Evolutionary conservation across 2,113 vertebrate genomes (phyloP), one percentile per base, ranked within the genome.

Genomic region (Thalassarche chlororhynchos): DNA sequence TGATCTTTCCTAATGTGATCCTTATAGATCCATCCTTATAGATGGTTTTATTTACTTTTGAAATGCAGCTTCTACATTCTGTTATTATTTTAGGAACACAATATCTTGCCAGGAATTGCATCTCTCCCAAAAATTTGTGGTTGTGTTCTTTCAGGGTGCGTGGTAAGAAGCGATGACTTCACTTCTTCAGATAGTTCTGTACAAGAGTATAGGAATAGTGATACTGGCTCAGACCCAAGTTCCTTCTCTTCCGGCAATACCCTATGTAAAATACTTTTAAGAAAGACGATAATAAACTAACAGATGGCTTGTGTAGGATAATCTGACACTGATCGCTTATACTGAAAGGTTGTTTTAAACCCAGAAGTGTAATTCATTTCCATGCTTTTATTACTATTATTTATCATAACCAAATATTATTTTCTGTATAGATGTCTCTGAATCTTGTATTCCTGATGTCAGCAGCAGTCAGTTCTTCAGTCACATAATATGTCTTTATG

Each of bases 241-340:
- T 93, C 74, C 84, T 89, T 93, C 84, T 96, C 61, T 95, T 91
- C 87, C 94, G 87, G 91, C 93, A 96, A 76, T 72, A 91, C 13
- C 47, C 76, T 89, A 61, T 85, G 54, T 79, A 91, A 93, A 95
- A 82, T 76, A 87, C 65, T 92, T 92, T 90, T 58, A 62, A 81
- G 65, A 71, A 85, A 87, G 18, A 94, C 64, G 97, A 89, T 95
- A 89, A 93, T 96, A 95, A 85, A 78, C 65, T 89, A 93, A 91
- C 97, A 97, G 97, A 97, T 97, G 93, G 93, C 87, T 93, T 94
- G 69, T 95, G 91, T 96, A 95, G 93, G 91, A 95, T 97, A 93
- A 94, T 95, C 81, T 93, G 89, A 95, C 61, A 91, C 81, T 87
- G 77, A 93, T 75, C 10, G 3, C 72, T 96, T 96, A 68, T 52